These are phyloP conservation scores for Bombus affinis DNA, from an alignment of 1,140 invertebrate genomes.

Conservation along the genomic window DNA sequence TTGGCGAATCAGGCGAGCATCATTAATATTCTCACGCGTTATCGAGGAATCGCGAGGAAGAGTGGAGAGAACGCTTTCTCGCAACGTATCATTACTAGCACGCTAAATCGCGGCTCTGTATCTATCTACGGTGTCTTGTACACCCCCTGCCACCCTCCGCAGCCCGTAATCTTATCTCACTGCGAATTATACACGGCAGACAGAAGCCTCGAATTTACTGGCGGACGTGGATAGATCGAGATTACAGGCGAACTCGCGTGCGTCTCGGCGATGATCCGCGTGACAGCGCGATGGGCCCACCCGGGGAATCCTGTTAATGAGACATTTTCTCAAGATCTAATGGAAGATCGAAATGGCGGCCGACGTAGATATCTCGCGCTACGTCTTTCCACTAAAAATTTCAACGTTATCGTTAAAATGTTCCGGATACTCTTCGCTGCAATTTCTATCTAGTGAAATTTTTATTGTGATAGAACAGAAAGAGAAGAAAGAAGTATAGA, in stretches of 20 bases:
- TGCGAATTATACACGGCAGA: constrained; percentile 36
- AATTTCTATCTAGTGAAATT: too few species aligned
- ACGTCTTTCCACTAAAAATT: background rate
- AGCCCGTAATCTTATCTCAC: constrained; percentile 30
- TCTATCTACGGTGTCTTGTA: background rate
- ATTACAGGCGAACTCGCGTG: constrained; percentile 19
- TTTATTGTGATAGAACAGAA: background rate
- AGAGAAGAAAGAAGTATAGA: background rate
- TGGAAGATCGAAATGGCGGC: background rate
- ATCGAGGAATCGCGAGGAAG: constrained; percentile 5
- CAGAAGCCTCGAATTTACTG: constrained; percentile 43
- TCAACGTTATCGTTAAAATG: background rate
- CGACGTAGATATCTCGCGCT: background rate
- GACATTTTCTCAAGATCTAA: background rate
- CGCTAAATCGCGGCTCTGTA: constrained; percentile 19
- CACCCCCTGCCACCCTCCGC: background rate
- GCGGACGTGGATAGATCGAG: constrained; percentile 13
- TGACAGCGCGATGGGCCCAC: background rate
- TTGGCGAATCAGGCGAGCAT: background rate
- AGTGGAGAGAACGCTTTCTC: background rate
- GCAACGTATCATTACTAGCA: constrained; percentile 29
- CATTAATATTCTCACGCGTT: constrained; percentile 13
- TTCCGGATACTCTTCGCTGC: too few species aligned
- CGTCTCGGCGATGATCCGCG: constrained; percentile 2
- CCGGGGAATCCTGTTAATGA: background rate